Evolutionary conservation across 2,797 vertebrate genomes (phyloP).

Genomic region (Sylvia borin): DNA sequence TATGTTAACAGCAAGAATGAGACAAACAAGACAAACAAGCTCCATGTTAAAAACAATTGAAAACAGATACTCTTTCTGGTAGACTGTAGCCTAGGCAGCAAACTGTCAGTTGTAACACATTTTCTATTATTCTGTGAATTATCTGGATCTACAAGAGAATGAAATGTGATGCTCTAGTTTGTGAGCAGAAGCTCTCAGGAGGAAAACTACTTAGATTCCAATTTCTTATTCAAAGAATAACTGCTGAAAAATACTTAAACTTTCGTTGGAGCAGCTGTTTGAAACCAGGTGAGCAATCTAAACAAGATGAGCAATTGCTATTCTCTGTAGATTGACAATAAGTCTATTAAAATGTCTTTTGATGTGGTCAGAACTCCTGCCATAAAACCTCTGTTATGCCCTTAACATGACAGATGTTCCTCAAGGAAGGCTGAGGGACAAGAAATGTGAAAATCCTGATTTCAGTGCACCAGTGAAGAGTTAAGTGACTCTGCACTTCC

Average conservation of each 20-base stretch:
- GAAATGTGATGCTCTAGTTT: neutral
- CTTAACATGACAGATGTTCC: neutral
- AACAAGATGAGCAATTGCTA: neutral
- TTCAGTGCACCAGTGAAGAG: neutral
- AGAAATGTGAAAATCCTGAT: neutral
- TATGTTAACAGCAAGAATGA: neutral
- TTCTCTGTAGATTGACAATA: neutral
- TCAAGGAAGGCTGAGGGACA: neutral
- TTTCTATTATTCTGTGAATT: neutral
- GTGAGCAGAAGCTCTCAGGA: neutral
- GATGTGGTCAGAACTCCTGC: neutral
- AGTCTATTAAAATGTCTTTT: neutral
- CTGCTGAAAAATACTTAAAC: neutral
- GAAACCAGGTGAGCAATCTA: neutral
- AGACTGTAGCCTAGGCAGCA: neutral
- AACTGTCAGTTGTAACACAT: neutral
- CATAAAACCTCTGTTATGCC: neutral
- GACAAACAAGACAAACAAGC: neutral
- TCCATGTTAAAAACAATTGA: neutral
- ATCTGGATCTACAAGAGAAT: neutral
- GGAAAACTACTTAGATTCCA: neutral
- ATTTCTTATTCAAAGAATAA: neutral
- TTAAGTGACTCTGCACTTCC: neutral
- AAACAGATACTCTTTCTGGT: neutral
- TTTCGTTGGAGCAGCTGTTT: neutral